A percentile compares a stretch with the other conserved stretches of the same genome.
Evolutionary conservation across 2,113 vertebrate genomes (phyloP).

Genomic region (Grammomys surdaster): DNA sequence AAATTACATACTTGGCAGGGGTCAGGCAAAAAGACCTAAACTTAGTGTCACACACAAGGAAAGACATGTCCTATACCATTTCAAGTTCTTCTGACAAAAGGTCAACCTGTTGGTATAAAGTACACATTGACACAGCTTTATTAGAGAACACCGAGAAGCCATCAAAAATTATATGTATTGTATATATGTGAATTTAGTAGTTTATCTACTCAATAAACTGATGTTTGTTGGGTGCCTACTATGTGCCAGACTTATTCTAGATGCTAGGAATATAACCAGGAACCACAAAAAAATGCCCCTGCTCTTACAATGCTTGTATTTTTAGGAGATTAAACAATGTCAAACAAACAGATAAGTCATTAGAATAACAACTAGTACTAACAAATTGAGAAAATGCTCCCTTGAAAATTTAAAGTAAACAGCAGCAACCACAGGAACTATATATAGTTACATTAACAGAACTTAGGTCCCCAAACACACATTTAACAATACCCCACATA

Average conservation of each 20-base stretch:
- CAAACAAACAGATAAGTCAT: background rate
- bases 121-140: background rate
- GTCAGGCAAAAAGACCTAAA: too few species aligned
- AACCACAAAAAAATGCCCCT: background rate
- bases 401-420: constrained; percentile 30
- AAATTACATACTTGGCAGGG: too few species aligned
- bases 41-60: too few species aligned
- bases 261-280: background rate
- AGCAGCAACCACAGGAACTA: background rate
- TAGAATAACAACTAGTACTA: background rate
- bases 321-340: background rate
- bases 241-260: constrained; percentile 21
- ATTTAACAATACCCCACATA: background rate
- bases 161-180: constrained; percentile 11
- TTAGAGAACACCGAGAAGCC: constrained; percentile 39
- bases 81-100: too few species aligned
- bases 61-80: too few species aligned
- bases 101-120: too few species aligned
- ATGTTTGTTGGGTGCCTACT: background rate
- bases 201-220: constrained; percentile 35
- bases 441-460: background rate
- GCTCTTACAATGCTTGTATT: background rate
- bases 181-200: constrained; percentile 5
- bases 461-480: background rate
- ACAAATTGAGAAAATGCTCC: constrained; percentile 18